A percentile compares a stretch with the other conserved stretches of the same genome.
phyloP scores from a whole-genome alignment of 2,888 invertebrate genomes.

The Ypsolopha sequella region DNA sequence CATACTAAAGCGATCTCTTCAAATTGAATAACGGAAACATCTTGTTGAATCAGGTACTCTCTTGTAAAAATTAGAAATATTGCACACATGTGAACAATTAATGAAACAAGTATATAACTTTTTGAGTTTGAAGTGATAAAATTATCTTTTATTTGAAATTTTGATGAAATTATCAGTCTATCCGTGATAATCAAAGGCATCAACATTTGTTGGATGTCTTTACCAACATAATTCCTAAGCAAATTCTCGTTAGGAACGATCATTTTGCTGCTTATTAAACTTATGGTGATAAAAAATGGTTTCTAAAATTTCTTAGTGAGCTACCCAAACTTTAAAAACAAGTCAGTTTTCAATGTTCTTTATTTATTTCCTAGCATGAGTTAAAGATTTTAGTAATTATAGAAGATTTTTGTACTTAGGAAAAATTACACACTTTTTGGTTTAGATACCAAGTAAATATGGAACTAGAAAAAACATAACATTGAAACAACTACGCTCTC shows the following conservation, averaged over 20 bases:
- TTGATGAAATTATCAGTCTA: background rate
- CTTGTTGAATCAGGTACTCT: background rate
- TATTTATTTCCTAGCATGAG: no score
- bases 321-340: no score
- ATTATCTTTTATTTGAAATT: background rate
- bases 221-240: background rate
- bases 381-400: no score
- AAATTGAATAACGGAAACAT: background rate
- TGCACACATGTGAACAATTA: background rate
- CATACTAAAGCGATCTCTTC: background rate
- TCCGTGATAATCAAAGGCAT: background rate
- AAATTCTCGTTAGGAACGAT: background rate
- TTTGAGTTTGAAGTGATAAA: background rate
- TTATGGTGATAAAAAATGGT: no score
- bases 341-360: no score
- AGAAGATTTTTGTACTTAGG: no score
- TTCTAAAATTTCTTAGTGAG: no score
- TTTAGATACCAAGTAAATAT: no score
- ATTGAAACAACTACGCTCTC: no score
- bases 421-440: no score
- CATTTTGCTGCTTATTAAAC: no score
- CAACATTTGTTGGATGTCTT: background rate
- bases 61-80: background rate
- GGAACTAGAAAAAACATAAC: no score
- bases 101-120: background rate